Conservation (phyloP, 2,888 invertebrate genomes). For the Chrysodeixis includens region DNA sequence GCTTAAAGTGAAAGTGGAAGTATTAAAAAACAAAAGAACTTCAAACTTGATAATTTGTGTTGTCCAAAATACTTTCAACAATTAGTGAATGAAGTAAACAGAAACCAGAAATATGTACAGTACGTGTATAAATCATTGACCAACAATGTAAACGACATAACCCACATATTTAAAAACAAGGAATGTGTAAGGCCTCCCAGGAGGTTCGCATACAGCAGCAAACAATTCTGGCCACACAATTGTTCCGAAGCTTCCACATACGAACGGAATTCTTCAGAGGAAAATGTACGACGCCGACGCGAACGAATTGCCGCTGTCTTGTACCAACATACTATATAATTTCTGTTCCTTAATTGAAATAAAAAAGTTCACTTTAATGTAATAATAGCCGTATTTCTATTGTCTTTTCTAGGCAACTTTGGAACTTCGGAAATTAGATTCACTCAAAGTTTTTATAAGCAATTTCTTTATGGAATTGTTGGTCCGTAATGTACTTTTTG, state of each 20-base stretch:
- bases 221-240: conserved; percentile 52
- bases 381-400: conserved; percentile 5
- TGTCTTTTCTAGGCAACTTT: conserved; percentile 3
- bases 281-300: conserved; percentile 35
- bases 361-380: conserved; percentile 11
- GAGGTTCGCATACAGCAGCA: conserved; percentile 30
- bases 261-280: conserved; percentile 44
- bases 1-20: too few relatives aligned
- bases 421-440: conserved; percentile 4
- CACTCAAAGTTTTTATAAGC: conserved; percentile 4
- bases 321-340: conserved; percentile 19
- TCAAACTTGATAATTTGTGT: too few relatives aligned
- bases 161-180: conserved; percentile 37
- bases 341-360: conserved; percentile 39
- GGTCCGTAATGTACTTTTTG: neutral
- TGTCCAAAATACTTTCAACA: neutral
- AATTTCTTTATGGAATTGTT: neutral
- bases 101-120: neutral
- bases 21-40: too few relatives aligned
- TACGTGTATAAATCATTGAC: conserved; percentile 2
- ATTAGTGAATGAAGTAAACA: neutral
- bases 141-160: neutral
- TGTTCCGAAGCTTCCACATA: conserved; percentile 42
- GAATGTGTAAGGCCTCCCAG: conserved; percentile 33
- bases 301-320: conserved; percentile 35